Evolutionary conservation across 1,140 invertebrate genomes (phyloP).

Genomic region (Habropoda laboriosa): DNA sequence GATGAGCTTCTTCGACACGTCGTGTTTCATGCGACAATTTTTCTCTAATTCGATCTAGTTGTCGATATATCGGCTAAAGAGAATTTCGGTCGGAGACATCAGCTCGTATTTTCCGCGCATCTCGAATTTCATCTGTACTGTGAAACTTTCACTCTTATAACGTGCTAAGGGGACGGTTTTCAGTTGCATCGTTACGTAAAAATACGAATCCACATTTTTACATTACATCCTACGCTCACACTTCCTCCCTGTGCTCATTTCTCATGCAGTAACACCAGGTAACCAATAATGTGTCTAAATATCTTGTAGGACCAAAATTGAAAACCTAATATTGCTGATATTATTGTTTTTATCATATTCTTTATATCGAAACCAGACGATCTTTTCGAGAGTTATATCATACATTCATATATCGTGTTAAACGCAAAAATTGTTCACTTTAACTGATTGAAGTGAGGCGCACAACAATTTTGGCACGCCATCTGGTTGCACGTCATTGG

Average conservation of each 20-base stretch:
- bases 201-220: conserved; percentile 41
- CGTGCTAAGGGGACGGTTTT: conserved; percentile 48
- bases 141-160: conserved; percentile 53
- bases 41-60: background rate
- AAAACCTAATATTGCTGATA: too few relatives aligned
- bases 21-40: background rate
- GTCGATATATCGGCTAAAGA: background rate
- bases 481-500: too few relatives aligned
- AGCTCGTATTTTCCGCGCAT: conserved; percentile 39
- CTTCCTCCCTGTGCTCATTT: conserved; percentile 3
- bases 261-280: too few relatives aligned
- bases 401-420: too few relatives aligned
- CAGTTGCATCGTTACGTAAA: conserved; percentile 62
- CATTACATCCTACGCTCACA: background rate
- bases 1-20: background rate
- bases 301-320: too few relatives aligned
- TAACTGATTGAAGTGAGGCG: too few relatives aligned
- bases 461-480: too few relatives aligned
- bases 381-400: too few relatives aligned
- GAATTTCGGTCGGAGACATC: background rate
- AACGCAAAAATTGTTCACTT: too few relatives aligned
- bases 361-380: too few relatives aligned
- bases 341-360: too few relatives aligned
- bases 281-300: too few relatives aligned
- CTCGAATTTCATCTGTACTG: conserved; percentile 58